Evolutionary conservation across 2,113 vertebrate genomes (phyloP).

Genomic region (Uria lomvia): DNA sequence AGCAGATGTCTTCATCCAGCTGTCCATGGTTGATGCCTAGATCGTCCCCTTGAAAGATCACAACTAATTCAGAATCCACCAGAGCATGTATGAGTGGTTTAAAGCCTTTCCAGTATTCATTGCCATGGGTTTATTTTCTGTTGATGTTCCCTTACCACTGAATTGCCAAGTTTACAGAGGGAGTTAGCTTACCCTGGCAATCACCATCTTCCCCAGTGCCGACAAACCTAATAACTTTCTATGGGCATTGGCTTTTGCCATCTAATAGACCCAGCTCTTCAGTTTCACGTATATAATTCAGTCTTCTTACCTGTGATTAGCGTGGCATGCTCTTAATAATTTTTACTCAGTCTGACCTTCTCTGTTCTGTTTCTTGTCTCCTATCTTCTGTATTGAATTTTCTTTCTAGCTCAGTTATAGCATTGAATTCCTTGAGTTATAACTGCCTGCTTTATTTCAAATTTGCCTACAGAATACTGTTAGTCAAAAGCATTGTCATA

Average conservation of each 20-base stretch:
- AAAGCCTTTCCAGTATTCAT: background rate
- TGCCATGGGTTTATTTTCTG: background rate
- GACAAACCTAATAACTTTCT: background rate
- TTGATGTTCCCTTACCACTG: background rate
- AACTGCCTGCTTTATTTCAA: background rate
- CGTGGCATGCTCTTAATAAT: background rate
- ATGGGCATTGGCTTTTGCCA: background rate
- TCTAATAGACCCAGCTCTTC: background rate
- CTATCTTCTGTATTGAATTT: background rate
- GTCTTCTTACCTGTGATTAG: background rate
- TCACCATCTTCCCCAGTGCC: background rate
- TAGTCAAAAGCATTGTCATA: background rate
- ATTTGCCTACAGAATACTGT: background rate
- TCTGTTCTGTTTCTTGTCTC: background rate
- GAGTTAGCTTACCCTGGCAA: background rate
- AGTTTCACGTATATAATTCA: background rate
- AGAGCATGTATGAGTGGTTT: background rate
- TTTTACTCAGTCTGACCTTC: background rate
- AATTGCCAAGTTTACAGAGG: background rate
- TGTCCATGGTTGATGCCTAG: constrained; percentile 37
- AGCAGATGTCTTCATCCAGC: constrained; percentile 48
- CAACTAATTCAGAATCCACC: constrained; percentile 33
- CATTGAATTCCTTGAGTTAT: background rate
- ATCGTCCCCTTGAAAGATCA: constrained; percentile 41
- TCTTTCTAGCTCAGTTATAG: background rate